These are phyloP conservation scores for Channallabes apus DNA, from an alignment of 2,797 vertebrate genomes.

Conservation along the genomic window DNA sequence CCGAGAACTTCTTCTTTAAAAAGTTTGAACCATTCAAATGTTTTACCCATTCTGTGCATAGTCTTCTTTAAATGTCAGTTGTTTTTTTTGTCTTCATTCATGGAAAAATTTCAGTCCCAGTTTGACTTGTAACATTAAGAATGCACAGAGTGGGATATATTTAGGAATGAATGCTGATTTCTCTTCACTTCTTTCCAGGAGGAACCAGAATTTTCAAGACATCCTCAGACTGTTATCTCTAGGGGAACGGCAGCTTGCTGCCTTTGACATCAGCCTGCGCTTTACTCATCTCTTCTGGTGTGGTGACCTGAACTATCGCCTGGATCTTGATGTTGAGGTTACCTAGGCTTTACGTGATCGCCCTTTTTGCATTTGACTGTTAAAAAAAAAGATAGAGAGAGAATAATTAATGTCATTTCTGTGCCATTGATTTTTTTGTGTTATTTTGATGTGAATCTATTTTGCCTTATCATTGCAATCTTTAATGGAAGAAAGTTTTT, in stretches of 20 bases:
- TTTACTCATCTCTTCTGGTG: constrained; percentile 85
- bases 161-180: background rate
- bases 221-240: constrained; percentile 80
- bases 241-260: constrained; percentile 75
- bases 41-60: too few species aligned
- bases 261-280: constrained; percentile 81
- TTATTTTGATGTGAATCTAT: background rate
- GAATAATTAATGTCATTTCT: constrained; percentile 1
- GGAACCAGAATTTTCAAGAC: constrained; percentile 83
- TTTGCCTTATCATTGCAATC: background rate
- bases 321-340: constrained; percentile 82
- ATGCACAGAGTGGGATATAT: background rate
- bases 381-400: too few species aligned
- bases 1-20: too few species aligned
- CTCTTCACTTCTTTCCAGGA: constrained; percentile 63
- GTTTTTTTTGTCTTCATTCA: too few species aligned
- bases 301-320: constrained; percentile 83
- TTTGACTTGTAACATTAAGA: too few species aligned
- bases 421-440: background rate
- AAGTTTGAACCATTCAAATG: too few species aligned
- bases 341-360: background rate
- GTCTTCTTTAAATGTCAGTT: too few species aligned
- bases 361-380: background rate
- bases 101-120: too few species aligned
- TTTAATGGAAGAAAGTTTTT: background rate